A percentile compares a stretch with the other conserved stretches of the same genome.
These are phyloP conservation scores for Thripadectes ignobilis DNA, from an alignment of 2,797 vertebrate genomes.

Conservation along the genomic window DNA sequence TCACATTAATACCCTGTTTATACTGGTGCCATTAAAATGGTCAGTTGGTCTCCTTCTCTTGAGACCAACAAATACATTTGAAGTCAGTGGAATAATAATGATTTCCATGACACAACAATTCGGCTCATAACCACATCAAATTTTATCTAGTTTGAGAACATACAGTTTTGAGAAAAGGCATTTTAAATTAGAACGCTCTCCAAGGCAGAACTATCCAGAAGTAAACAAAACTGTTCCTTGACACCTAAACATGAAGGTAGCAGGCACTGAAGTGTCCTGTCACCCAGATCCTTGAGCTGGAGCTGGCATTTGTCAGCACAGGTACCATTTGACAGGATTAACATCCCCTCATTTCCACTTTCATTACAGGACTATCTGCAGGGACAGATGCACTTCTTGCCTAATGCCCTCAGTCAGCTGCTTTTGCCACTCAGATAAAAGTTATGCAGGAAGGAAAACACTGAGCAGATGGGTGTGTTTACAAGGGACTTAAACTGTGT, in stretches of 20 bases:
- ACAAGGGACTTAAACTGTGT: constrained; percentile 48
- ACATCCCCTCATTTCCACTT: background rate
- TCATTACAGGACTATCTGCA: background rate
- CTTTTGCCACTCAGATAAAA: constrained; percentile 21
- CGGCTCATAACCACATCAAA: background rate
- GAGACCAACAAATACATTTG: background rate
- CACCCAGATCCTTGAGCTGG: background rate
- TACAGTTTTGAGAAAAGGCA: background rate
- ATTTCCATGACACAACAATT: background rate
- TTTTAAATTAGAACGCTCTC: background rate
- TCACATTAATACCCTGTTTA: background rate
- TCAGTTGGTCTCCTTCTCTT: background rate
- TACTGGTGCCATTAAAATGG: background rate
- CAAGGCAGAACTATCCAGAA: background rate
- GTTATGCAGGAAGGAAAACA: constrained; percentile 53
- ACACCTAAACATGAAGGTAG: background rate
- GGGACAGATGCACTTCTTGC: constrained; percentile 11
- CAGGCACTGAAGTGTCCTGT: background rate
- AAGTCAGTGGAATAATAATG: background rate
- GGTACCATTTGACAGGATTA: background rate
- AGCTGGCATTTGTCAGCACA: background rate
- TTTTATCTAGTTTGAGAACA: background rate
- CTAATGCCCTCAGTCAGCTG: constrained; percentile 31
- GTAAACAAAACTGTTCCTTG: background rate
- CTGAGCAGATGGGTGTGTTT: constrained; percentile 74